A percentile compares a stretch with the other conserved stretches of the same genome.
These are phyloP conservation scores for Phaedon cochleariae DNA, from an alignment of 2,888 invertebrate genomes.

Conservation along the genomic window DNA sequence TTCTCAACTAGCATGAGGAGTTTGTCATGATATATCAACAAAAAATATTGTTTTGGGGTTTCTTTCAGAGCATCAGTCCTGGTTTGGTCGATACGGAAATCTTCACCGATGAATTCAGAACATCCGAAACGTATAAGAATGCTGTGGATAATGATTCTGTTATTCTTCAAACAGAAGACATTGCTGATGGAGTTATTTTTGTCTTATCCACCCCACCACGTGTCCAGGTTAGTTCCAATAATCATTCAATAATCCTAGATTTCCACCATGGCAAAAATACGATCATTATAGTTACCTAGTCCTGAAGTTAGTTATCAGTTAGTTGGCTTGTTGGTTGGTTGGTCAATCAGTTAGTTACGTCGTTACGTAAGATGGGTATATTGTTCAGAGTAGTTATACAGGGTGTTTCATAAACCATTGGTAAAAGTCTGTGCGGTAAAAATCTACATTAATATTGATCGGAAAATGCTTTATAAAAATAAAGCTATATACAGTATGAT, in stretches of 20 bases:
- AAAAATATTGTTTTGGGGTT: background rate
- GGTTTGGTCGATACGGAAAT: slow-evolving; percentile 40
- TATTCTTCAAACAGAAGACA: slow-evolving; percentile 36
- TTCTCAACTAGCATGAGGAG: background rate
- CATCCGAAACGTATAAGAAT: background rate
- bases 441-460: too few species aligned
- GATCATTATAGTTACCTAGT: too few species aligned
- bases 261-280: background rate
- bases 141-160: slow-evolving; percentile 5
- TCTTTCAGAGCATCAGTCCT: slow-evolving; percentile 46
- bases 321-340: too few species aligned
- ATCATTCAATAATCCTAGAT: background rate
- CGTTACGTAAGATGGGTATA: too few species aligned
- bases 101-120: background rate
- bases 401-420: too few species aligned
- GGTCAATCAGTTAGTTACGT: too few species aligned
- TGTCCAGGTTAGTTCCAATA: slow-evolving; percentile 42
- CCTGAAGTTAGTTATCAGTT: too few species aligned
- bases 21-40: background rate
- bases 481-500: too few species aligned
- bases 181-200: slow-evolving; percentile 45
- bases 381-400: too few species aligned
- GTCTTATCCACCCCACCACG: slow-evolving; percentile 46
- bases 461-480: too few species aligned
- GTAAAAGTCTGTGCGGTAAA: too few species aligned